phyloP scores from a whole-genome alignment of 1,140 invertebrate genomes.

The Drosophila watanabei region DNA sequence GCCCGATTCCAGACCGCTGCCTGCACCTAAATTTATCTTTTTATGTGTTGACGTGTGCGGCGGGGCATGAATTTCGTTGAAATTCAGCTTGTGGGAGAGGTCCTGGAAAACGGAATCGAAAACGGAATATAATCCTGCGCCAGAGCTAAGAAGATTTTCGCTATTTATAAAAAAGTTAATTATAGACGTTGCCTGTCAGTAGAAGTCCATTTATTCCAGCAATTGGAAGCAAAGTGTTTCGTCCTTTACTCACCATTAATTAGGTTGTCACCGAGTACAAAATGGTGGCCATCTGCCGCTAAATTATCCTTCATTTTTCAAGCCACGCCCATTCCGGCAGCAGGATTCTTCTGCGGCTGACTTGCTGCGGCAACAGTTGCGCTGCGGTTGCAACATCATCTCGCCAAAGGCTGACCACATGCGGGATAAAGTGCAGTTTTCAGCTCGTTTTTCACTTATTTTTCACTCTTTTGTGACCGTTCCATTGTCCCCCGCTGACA shows the following conservation, averaged over 20 bases:
- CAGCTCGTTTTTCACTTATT: constrained; percentile 6
- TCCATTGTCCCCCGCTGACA: constrained; percentile 62
- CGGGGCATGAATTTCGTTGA: constrained; percentile 49
- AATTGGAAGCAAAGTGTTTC: constrained; percentile 12
- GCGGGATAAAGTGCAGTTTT: constrained; percentile 32
- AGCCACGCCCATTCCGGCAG: constrained; percentile 36
- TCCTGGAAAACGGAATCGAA: neutral
- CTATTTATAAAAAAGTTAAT: constrained; percentile 26
- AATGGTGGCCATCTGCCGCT: constrained; percentile 21
- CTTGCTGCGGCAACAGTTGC: constrained; percentile 58
- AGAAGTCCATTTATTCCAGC: neutral
- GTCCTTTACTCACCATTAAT: constrained; percentile 22
- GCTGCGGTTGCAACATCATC: constrained; percentile 30
- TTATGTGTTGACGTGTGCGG: constrained; percentile 46
- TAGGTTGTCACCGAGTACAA: constrained; percentile 11
- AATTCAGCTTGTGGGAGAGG: constrained; percentile 30
- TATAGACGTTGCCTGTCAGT: constrained; percentile 20
- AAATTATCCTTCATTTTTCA: constrained; percentile 54
- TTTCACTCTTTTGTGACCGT: constrained; percentile 12
- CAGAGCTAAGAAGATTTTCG: constrained; percentile 12
- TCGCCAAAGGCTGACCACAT: constrained; percentile 13
- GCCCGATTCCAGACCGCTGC: constrained; percentile 25
- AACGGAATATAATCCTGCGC: constrained; percentile 16
- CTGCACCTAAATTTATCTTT: constrained; percentile 43
- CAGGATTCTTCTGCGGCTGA: constrained; percentile 1